Percentiles rank a stretch among this genome's conserved stretches.
phyloP scores from a whole-genome alignment of 35 echinoderm and acorn worm genomes.

The Diadema setosum region DNA sequence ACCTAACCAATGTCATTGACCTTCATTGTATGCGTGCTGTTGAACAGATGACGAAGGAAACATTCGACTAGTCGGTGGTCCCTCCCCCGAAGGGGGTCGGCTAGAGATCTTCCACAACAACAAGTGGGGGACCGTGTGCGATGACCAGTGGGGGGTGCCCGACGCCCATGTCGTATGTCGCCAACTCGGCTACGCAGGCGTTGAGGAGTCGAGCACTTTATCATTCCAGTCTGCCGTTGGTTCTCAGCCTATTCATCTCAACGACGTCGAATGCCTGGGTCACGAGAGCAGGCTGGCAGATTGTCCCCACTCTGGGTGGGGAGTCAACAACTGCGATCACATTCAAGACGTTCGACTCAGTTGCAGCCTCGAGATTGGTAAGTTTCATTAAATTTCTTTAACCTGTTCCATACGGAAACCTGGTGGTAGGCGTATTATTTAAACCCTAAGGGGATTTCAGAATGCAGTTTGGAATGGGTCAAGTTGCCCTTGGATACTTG shows the following conservation, averaged over 20 bases:
- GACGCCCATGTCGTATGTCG: constrained; percentile 1
- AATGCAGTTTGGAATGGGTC: no score
- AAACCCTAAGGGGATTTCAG: no score
- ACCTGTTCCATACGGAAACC: no score
- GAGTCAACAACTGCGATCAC: neutral
- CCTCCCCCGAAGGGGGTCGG: neutral
- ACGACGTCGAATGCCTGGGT: neutral
- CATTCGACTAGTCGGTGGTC: neutral
- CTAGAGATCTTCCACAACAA: constrained; percentile 11
- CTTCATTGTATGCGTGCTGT: no score
- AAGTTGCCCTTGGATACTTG: no score
- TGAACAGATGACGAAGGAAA: no score
- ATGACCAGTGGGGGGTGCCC: neutral
- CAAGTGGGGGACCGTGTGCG: constrained; percentile 39
- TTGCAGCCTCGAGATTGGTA: no score
- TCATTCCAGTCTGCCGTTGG: no score
- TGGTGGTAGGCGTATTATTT: no score
- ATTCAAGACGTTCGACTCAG: neutral
- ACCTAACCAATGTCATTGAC: no score
- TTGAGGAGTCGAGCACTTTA: no score
- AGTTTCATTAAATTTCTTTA: no score
- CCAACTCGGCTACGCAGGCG: neutral
- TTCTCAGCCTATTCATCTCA: neutral
- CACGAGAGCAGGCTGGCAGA: neutral
- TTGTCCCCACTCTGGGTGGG: neutral